Base-by-base conservation (phyloP, 2,888 invertebrate genomes). In the Cylloceria caligata region DNA sequence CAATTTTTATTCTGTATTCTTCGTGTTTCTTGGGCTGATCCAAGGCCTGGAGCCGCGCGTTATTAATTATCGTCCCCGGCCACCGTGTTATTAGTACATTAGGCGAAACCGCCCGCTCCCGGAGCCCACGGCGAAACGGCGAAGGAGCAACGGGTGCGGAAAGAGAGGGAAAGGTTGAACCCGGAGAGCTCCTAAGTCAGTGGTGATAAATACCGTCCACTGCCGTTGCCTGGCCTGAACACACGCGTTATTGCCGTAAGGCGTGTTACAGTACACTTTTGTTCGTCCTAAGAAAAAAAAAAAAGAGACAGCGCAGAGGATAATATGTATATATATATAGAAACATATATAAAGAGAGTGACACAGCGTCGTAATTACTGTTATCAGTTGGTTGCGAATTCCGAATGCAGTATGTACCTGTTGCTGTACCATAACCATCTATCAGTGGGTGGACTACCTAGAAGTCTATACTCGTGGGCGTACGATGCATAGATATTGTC, bases 31-130 rank as follows among this genome's bases (percentile, higher is more conserved):
- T 64, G 57, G 30, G 36, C 60, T 52, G 60, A 39, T 64, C 57
- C 69, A 21, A 60, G 52, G 39, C 11, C 27, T 21, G 64, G 69
- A 49, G 80, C 81, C 78, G 81, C 81, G 78, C 86, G 86, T 91
- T 91, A 92, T 92, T 92, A 92, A 92, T 92, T 91, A 91, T 89
- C 88, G 87, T 88, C 78, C 89, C 81, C 80, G 77, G 88, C 90
- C 86, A 92, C 89, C 89, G 89, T 92, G 90, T 92, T 92, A 92
- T 92, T 92, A 92, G 91, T 90, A 90, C 89, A 91, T 92, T 92
- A 92, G 90, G 88, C 89, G 90, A 91, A 90, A 90, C 89, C 90
- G 89, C 88, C 89, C 89, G 90, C 72, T 83, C 76, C 87, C 86
- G 9, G 45, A 49, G 88, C 88, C 88, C 80, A 83, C 71, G 86